These are phyloP conservation scores for Rosalia funebris DNA, from an alignment of 2,888 invertebrate genomes.

Conservation along the genomic window DNA sequence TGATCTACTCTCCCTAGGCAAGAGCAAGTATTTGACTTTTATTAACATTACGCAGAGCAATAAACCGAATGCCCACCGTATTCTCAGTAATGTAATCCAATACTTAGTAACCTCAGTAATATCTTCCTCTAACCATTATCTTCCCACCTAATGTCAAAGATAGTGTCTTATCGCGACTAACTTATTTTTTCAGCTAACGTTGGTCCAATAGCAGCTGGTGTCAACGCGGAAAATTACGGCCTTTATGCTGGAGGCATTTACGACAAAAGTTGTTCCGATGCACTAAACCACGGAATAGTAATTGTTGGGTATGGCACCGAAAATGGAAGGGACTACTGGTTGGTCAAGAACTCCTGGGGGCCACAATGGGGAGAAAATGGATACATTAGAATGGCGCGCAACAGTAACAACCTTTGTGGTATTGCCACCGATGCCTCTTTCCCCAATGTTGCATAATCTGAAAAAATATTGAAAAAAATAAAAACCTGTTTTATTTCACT, in stretches of 20 bases:
- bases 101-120: too few relatives aligned
- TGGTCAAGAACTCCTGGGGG: background rate
- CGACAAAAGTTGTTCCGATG: conserved; percentile 54
- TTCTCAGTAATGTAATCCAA: too few relatives aligned
- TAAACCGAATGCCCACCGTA: too few relatives aligned
- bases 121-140: too few relatives aligned
- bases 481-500: too few relatives aligned
- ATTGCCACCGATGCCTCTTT: background rate
- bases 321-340: background rate
- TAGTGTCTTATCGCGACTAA: background rate
- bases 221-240: conserved; percentile 89
- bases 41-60: too few relatives aligned
- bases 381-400: background rate
- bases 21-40: too few relatives aligned
- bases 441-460: background rate
- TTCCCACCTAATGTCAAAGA: too few relatives aligned
- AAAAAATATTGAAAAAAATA: too few relatives aligned
- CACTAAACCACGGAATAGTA: background rate
- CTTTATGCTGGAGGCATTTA: conserved; percentile 83
- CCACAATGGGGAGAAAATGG: background rate
- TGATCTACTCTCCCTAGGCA: too few relatives aligned
- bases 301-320: background rate
- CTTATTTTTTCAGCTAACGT: conserved; percentile 77
- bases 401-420: background rate
- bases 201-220: conserved; percentile 88